Percentiles rank a stretch among this genome's conserved stretches.
phyloP scores from a whole-genome alignment of 1,140 invertebrate genomes.

The Drosophila busckii region DNA sequence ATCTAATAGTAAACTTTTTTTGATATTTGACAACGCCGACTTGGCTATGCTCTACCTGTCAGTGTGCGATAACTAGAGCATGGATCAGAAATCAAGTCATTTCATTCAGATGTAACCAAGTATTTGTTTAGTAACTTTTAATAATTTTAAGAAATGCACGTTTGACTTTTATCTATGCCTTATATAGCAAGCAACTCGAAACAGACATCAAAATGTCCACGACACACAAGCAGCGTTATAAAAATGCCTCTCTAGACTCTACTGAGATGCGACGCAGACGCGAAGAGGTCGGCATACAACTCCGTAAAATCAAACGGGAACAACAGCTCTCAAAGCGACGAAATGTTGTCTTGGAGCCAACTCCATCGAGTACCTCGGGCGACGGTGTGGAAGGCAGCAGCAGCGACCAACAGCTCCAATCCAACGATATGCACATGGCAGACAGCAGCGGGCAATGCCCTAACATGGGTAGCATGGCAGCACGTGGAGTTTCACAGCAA shows the following conservation, averaged over 20 bases:
- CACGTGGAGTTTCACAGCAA: slow-evolving; percentile 5
- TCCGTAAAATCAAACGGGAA: slow-evolving; percentile 97
- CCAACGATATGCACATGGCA: slow-evolving; percentile 58
- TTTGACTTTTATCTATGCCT: not conserved
- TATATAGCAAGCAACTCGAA: not conserved
- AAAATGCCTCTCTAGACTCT: slow-evolving; percentile 95
- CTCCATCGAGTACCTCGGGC: slow-evolving; percentile 6
- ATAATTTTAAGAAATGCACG: not conserved
- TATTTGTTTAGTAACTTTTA: too few relatives aligned
- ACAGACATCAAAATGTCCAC: slow-evolving; percentile 84
- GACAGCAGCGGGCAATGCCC: slow-evolving; percentile 39
- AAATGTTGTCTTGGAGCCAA: slow-evolving; percentile 85
- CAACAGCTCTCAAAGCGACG: slow-evolving; percentile 94
- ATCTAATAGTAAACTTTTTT: too few relatives aligned
- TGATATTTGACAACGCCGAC: too few relatives aligned
- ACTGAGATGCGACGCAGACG: slow-evolving; percentile 93
- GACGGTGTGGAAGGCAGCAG: slow-evolving; percentile 41
- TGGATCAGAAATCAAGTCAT: too few relatives aligned
- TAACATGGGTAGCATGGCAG: slow-evolving; percentile 6
- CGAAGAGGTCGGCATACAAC: slow-evolving; percentile 97
- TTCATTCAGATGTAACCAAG: too few relatives aligned
- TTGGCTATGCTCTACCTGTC: slow-evolving; percentile 4
- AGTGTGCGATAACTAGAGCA: too few relatives aligned
- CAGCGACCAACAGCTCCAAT: slow-evolving; percentile 50
- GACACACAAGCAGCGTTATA: slow-evolving; percentile 95